These are phyloP conservation scores for Drosophila nigrodunni DNA, from an alignment of 1,140 invertebrate genomes.

Conservation along the genomic window DNA sequence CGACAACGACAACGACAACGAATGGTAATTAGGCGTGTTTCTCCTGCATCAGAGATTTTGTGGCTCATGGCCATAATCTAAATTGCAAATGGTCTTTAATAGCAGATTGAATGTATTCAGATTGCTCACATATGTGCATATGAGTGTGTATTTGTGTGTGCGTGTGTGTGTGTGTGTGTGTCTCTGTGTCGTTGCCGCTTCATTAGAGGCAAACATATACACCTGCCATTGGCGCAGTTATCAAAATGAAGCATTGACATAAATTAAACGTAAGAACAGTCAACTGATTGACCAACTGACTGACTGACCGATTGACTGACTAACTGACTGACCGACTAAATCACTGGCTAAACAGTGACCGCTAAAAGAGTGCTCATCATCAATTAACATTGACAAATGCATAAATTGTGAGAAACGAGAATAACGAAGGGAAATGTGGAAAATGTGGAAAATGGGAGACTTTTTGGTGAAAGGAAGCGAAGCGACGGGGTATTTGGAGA, in stretches of 20 bases:
- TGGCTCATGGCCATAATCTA: slow-evolving; percentile 48
- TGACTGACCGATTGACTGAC: slow-evolving; percentile 24
- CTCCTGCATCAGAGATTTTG: slow-evolving; percentile 19
- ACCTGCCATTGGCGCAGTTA: slow-evolving; percentile 48
- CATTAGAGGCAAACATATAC: slow-evolving; percentile 59
- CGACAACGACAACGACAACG: neutral
- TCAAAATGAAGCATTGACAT: slow-evolving; percentile 71
- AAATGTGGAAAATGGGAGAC: neutral
- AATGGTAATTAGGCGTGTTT: slow-evolving; percentile 30
- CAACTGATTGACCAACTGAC: slow-evolving; percentile 22
- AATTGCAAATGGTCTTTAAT: slow-evolving; percentile 55
- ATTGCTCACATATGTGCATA: slow-evolving; percentile 7
- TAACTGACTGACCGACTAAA: slow-evolving; percentile 13
- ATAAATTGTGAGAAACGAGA: slow-evolving; percentile 29
- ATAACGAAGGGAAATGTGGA: neutral
- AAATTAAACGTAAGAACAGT: slow-evolving; percentile 66
- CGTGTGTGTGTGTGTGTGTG: neutral
- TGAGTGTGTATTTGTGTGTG: no score
- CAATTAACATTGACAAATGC: slow-evolving; percentile 77
- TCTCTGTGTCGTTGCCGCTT: slow-evolving; percentile 55
- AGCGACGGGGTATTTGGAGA: neutral
- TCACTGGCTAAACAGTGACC: slow-evolving; percentile 37
- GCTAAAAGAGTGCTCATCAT: slow-evolving; percentile 71
- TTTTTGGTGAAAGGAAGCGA: neutral
- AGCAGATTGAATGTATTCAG: slow-evolving; percentile 41